Evolutionary conservation across 1,140 invertebrate species (phyloP).

Genomic region (Meloidogyne chitwoodi): DNA sequence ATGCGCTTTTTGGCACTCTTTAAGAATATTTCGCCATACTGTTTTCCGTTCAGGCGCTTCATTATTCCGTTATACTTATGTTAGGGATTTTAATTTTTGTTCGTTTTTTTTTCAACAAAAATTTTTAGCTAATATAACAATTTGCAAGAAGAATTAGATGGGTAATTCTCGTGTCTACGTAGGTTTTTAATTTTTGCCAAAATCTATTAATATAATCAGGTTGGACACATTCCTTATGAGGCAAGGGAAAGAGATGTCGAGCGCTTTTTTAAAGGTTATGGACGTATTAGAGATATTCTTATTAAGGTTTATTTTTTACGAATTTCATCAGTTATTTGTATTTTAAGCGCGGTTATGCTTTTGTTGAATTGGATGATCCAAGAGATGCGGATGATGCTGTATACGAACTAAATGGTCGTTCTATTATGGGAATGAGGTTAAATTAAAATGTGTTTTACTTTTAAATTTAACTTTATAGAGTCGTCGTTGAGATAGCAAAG

Average conservation of each 20-base stretch:
- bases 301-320: slow-evolving; percentile 24
- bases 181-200: neutral
- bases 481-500: slow-evolving; percentile 45
- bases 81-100: too few relatives aligned
- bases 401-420: slow-evolving; percentile 41
- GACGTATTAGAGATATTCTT: slow-evolving; percentile 46
- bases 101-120: too few relatives aligned
- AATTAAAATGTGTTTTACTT: neutral
- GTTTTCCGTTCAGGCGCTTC: neutral
- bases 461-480: slow-evolving; percentile 28
- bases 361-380: slow-evolving; percentile 37
- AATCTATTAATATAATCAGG: slow-evolving; percentile 21
- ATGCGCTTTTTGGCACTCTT: neutral
- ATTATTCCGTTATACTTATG: too few relatives aligned
- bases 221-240: slow-evolving; percentile 44
- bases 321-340: neutral
- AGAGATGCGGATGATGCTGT: slow-evolving; percentile 46
- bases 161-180: neutral
- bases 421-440: slow-evolving; percentile 44
- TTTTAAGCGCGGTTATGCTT: slow-evolving; percentile 37
- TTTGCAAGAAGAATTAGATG: neutral
- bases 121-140: neutral
- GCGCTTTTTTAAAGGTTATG: slow-evolving; percentile 45
- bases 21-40: neutral
- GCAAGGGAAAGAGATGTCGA: slow-evolving; percentile 42